phyloP scores from a whole-genome alignment of 2,113 vertebrate genomes.

The Spea multiplicata region DNA sequence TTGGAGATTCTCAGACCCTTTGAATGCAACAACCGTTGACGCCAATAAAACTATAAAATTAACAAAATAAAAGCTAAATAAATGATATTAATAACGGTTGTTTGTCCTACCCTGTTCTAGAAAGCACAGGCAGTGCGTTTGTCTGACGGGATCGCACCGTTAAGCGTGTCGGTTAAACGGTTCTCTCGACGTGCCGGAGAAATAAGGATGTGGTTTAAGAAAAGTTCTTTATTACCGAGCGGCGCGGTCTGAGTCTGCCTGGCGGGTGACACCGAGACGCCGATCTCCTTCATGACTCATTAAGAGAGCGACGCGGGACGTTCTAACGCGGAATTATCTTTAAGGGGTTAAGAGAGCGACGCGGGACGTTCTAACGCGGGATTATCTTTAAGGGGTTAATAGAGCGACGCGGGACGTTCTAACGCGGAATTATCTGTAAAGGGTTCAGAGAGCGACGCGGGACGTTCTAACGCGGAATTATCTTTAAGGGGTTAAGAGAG shows the following conservation, averaged over 20 bases:
- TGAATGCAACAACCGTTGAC: no score
- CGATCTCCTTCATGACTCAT: slow-evolving; percentile 32
- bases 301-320: neutral
- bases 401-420: neutral
- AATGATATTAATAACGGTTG: no score
- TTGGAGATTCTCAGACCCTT: no score
- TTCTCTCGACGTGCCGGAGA: neutral
- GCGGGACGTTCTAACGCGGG: no score
- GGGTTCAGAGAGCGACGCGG: neutral
- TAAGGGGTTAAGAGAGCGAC: neutral
- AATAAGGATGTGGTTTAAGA: slow-evolving; percentile 17
- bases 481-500: no score
- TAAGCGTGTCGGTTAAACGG: neutral
- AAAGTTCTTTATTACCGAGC: neutral
- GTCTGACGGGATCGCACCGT: neutral
- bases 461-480: no score
- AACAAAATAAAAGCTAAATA: no score
- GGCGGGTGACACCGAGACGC: slow-evolving; percentile 18
- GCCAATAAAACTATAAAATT: no score
- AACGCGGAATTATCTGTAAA: no score
- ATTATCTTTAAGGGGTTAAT: no score
- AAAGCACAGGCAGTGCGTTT: neutral
- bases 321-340: no score
- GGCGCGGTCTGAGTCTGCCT: neutral
- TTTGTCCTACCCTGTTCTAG: neutral